These are phyloP conservation scores for Grammatotria lemairii DNA, from an alignment of 2,113 vertebrate genomes.

Conservation along the genomic window DNA sequence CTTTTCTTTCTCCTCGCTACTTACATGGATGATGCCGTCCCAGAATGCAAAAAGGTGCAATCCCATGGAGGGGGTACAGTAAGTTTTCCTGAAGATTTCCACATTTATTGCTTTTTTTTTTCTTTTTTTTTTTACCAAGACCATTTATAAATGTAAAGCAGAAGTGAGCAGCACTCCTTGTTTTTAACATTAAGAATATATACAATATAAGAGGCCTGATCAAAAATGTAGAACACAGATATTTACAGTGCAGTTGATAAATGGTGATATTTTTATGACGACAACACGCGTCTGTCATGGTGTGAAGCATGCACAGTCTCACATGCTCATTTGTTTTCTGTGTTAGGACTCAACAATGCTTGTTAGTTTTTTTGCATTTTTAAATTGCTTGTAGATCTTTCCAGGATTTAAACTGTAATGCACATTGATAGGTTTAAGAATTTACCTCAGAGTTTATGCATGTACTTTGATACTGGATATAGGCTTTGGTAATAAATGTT, in stretches of 20 bases:
- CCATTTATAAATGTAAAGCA: not conserved
- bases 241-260: not conserved
- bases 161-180: not conserved
- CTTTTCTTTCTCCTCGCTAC: not conserved
- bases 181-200: not conserved
- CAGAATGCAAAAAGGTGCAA: not conserved
- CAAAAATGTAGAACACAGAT: not conserved
- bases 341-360: not conserved
- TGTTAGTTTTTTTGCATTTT: not conserved
- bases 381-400: not conserved
- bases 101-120: not conserved
- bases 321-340: not conserved
- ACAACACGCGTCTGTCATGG: not conserved
- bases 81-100: not conserved
- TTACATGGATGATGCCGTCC: not conserved
- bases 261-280: not conserved
- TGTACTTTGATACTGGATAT: not conserved
- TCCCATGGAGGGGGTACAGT: not conserved
- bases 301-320: not conserved
- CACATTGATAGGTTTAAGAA: not conserved
- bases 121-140: not conserved
- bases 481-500: not conserved
- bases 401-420: not conserved
- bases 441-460: not conserved
- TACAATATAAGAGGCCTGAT: not conserved